Evolutionary conservation across 1,140 invertebrate species (phyloP).

Genomic region (Drosophila carrolli): DNA sequence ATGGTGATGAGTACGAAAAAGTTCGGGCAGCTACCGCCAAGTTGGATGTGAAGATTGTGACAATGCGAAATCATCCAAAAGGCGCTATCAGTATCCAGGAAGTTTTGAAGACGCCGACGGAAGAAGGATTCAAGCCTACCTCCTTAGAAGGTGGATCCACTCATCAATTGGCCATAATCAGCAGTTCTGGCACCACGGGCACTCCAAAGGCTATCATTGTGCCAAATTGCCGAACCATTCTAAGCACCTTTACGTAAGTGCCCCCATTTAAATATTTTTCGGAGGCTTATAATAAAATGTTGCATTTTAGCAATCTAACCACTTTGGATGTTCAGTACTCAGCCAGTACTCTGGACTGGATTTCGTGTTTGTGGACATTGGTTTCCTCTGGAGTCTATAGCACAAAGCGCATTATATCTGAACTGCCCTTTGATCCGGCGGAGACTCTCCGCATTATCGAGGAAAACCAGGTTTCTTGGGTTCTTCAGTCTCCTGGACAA

Average conservation of each 20-base stretch:
- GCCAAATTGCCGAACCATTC: constrained; percentile 85
- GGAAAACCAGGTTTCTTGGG: background rate
- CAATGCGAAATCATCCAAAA: constrained; percentile 20
- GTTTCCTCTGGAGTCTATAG: constrained; percentile 6
- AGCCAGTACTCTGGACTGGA: constrained; percentile 35
- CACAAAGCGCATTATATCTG: constrained; percentile 16
- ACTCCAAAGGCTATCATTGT: constrained; percentile 90
- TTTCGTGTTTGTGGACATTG: background rate
- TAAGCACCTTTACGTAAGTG: background rate
- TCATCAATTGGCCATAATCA: constrained; percentile 71
- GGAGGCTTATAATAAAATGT: too few species aligned
- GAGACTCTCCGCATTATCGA: background rate
- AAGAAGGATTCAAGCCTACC: constrained; percentile 8
- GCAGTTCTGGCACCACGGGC: constrained; percentile 90
- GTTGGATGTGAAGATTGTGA: constrained; percentile 22
- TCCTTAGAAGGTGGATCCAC: constrained; percentile 4
- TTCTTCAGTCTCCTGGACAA: background rate
- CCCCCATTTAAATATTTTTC: too few species aligned
- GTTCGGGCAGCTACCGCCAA: background rate
- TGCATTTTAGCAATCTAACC: background rate
- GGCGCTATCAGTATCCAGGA: constrained; percentile 9
- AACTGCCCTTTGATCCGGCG: background rate
- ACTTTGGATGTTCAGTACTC: constrained; percentile 13
- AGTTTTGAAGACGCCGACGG: constrained; percentile 1
- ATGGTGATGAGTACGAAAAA: constrained; percentile 32